A percentile compares a stretch with the other conserved stretches of the same genome.
These are phyloP conservation scores for Dicyrtomina minuta DNA, from an alignment of 2,888 invertebrate species.

Conservation along the genomic window DNA sequence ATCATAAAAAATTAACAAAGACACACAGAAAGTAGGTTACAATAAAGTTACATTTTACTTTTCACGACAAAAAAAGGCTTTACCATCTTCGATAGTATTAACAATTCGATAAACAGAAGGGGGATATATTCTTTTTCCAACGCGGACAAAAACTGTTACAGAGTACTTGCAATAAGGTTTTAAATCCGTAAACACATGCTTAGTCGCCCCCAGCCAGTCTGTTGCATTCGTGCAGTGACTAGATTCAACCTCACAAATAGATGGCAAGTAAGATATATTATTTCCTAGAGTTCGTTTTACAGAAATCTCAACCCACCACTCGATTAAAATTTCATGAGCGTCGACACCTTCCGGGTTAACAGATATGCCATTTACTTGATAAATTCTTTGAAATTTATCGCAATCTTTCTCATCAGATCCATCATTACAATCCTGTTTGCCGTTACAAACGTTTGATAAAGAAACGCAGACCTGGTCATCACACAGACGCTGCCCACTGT, in stretches of 20 bases:
- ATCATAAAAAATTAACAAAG: too few relatives aligned
- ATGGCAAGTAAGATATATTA: too few relatives aligned
- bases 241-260: constrained; percentile 55
- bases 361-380: constrained; percentile 51
- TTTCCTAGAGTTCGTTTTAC: not conserved
- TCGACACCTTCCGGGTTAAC: constrained; percentile 18
- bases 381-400: constrained; percentile 58
- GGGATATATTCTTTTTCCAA: constrained; percentile 61
- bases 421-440: constrained; percentile 68
- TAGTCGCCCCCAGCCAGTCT: constrained; percentile 63
- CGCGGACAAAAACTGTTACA: constrained; percentile 72
- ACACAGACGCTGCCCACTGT: constrained; percentile 63
- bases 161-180: constrained; percentile 75
- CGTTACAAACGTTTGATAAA: constrained; percentile 63
- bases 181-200: constrained; percentile 70
- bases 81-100: constrained; percentile 69
- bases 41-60: not conserved
- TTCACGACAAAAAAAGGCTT: constrained; percentile 22
- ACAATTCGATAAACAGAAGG: constrained; percentile 66
- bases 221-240: constrained; percentile 61
- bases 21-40: too few relatives aligned
- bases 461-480: constrained; percentile 66
- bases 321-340: constrained; percentile 31
- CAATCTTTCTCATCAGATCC: constrained; percentile 73
- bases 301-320: constrained; percentile 42